Evolutionary conservation across 2,797 vertebrate species (phyloP), one percentile per base, ranked within the genome.

Genomic region (Halcyon smyrnensis): DNA sequence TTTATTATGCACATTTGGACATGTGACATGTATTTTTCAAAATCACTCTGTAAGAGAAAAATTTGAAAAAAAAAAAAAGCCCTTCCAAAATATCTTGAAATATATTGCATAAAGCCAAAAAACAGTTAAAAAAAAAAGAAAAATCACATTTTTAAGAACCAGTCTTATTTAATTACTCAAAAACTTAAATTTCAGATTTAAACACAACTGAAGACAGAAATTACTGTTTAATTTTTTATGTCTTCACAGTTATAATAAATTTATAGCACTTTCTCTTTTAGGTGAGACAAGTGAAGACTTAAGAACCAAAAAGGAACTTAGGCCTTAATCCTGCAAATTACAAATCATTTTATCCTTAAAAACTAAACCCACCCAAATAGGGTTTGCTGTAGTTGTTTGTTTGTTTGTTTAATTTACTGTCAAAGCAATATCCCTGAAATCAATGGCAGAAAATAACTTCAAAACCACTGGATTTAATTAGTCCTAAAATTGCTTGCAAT

Each of bases 101-200:
- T 5, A 23, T 7, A 60, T 2, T 57, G 20, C 6, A 56, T 20
- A 32, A 69, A 70, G 46, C 11, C 5, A 7, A n/a, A 78, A 28
- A 62, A 1, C 5, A 82, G 14, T 9, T 19, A 12, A 48, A 48
- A 46, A 46, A 45, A 43, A 45, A 7, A 60, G 76, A 64, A 43
- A 2, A 2, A 5, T 3, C 1, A 48, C 17, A 11, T 17, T 13
- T n/a, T 60, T 20, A 65, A 57, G 17, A 83, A 20, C 1, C 18
- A 25, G 5, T 4, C 23, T 43, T 48, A 45, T 23, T 56, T 51
- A 24, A 7, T 48, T 45, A 37, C 8, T 27, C 0, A 77, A 82
- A 88, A 69, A 71, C 36, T 1, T 9, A 28, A 60, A 36, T 36
- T 84, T 71, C 14, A 43, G 6, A 5, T 45, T 78, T 65, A 69